These are phyloP conservation scores for Gopherus evgoodei DNA, from an alignment of 2,113 vertebrate species.

Conservation along the genomic window DNA sequence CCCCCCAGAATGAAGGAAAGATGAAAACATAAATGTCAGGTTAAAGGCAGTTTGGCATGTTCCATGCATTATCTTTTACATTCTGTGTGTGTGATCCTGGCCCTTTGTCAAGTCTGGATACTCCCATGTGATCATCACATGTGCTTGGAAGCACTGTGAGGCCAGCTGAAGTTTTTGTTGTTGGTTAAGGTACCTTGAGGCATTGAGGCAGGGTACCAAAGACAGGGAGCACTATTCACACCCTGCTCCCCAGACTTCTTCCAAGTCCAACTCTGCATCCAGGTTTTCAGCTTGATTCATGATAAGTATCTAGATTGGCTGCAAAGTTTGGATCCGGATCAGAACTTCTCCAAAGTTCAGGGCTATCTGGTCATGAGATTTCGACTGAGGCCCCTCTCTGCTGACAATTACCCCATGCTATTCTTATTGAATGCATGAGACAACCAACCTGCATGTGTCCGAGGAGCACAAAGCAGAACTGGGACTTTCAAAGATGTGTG, in stretches of 20 bases:
- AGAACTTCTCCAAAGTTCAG: not conserved
- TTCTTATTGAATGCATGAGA: not conserved
- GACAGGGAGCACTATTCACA: not conserved
- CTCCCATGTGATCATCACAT: not conserved
- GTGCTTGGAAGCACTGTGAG: not conserved
- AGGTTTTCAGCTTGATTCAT: not conserved
- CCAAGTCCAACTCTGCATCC: rapidly evolving
- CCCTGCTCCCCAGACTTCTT: not conserved
- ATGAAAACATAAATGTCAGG: not conserved
- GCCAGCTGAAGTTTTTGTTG: not conserved
- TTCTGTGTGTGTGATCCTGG: not conserved
- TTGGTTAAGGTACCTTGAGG: not conserved
- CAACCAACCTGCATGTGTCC: too few relatives aligned
- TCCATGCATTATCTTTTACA: not conserved
- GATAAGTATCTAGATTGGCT: not conserved
- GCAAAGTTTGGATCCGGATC: not conserved
- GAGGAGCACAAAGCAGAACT: not conserved
- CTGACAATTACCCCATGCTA: rapidly evolving
- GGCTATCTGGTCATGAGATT: not conserved
- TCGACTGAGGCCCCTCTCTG: not conserved
- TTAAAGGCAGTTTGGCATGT: not conserved
- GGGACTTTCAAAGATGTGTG: not conserved
- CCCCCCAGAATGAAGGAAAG: not conserved
- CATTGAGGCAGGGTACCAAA: not conserved
- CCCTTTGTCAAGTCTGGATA: not conserved